These are phyloP conservation scores for Pipa parva DNA, from an alignment of 2,113 vertebrate species.

Conservation along the genomic window DNA sequence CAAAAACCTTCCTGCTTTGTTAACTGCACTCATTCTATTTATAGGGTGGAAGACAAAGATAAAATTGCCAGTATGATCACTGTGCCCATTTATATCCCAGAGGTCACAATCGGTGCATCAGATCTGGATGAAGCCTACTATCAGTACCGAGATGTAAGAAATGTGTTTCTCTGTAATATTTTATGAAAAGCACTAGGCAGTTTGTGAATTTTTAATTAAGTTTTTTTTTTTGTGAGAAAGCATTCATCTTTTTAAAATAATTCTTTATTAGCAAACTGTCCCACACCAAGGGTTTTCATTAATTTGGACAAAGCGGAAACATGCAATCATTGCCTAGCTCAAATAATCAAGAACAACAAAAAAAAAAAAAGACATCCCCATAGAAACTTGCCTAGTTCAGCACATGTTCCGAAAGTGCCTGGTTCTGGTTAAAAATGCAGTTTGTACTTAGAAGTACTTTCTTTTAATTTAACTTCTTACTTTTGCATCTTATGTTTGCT, in stretches of 20 bases:
- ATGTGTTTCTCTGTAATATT: background rate
- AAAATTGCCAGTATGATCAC: constrained; percentile 54
- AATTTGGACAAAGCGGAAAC: no score
- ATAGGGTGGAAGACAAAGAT: constrained; percentile 68
- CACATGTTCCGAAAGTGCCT: no score
- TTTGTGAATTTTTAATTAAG: constrained; percentile 25
- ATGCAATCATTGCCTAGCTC: no score
- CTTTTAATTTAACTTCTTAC: no score
- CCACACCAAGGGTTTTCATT: constrained; percentile 22
- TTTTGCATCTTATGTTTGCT: no score
- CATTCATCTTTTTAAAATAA: no score
- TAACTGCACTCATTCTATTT: background rate
- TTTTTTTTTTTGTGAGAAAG: constrained; percentile 20
- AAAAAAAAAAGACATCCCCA: no score
- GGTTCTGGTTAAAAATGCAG: no score
- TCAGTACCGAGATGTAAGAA: background rate
- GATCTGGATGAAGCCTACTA: constrained; percentile 38
- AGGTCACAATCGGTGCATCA: constrained; percentile 74
- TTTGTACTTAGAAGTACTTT: no score
- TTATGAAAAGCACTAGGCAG: constrained; percentile 11
- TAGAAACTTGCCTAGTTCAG: no score
- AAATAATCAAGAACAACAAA: no score
- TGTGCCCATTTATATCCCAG: constrained; percentile 74
- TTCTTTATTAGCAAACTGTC: accelerated
- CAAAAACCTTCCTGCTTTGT: no score